Base-by-base conservation (phyloP, 2,888 invertebrate genomes). In the Sinotaia quadrata region DNA sequence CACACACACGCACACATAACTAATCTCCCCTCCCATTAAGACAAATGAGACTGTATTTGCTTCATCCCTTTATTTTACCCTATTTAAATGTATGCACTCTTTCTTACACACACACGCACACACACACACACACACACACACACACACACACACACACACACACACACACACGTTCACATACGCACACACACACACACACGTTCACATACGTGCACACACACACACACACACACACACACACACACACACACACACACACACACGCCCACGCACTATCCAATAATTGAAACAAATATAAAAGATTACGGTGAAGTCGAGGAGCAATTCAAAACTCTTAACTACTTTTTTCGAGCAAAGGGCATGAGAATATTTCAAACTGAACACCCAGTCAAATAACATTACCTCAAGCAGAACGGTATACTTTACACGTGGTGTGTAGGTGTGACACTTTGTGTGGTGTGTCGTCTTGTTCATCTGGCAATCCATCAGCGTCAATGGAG, bases 161-260 rank as follows among this genome's bases (percentile, higher is more conserved):
- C 4, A 33, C 57, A 33, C 33, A 33, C 57, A 33, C 57, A 33
- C 57, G 5, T 3, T 34, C 56, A 29, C 56, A 31, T 34, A n/a
- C 56, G 29, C 54, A 29, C 56, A 31, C 57, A 2, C 34, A 31
- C 33, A 15, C 57, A 33, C 31, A 3, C 57, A 33, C 31, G n/a
- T n/a, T n/a, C n/a, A n/a, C n/a, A 10, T 24, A 49, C 49, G n/a
- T 15, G 12, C 56, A 15, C 34, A 33, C 34, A 2, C 57, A 33
- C 57, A 15, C 56, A 57, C 57, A 57, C 57, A 31, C 57, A 34
- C 57, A 57, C n/a, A 33, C 57, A 57, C 57, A 57, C 57, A 34
- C 2, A 33, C n/a, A 15, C 33, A 31, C 4, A 57, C 18, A 18
- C 41, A 41, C 8, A 18, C 41, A 41, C 10, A 41, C 41, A 41